Conservation (phyloP, 2,797 vertebrate species). For the Cygnus olor region DNA sequence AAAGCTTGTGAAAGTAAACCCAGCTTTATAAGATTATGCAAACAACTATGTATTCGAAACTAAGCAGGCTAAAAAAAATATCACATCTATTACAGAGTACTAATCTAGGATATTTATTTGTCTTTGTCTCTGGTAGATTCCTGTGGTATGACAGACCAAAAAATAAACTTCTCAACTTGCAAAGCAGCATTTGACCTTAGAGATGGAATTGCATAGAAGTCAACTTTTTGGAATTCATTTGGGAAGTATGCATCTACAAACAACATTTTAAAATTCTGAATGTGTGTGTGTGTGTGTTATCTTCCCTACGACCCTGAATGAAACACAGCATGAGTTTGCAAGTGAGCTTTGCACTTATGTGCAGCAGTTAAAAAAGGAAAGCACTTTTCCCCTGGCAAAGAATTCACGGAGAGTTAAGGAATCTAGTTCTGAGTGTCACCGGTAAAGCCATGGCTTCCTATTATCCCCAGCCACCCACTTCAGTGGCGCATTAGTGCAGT, state of each 20-base stretch:
- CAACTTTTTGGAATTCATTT: not conserved
- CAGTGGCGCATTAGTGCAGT: not conserved
- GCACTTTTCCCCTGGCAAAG: slow-evolving; percentile 3
- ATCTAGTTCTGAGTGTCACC: not conserved
- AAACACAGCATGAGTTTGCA: not conserved
- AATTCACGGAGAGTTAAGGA: not conserved
- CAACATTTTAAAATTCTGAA: not conserved
- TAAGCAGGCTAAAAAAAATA: not conserved
- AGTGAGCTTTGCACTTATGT: not conserved
- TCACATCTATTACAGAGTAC: not conserved
- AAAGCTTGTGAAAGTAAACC: not conserved
- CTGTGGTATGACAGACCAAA: not conserved
- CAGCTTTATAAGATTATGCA: not conserved
- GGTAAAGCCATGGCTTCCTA: not conserved
- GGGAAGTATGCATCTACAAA: not conserved
- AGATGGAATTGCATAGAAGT: not conserved
- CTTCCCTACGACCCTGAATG: not conserved
- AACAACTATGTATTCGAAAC: not conserved
- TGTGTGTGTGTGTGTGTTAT: not conserved
- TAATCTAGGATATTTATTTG: not conserved
- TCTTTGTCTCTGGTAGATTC: not conserved
- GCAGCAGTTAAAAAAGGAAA: slow-evolving; percentile 41
- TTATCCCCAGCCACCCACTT: not conserved
- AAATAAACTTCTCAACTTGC: not conserved
- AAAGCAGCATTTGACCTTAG: not conserved